phyloP scores from a whole-genome alignment of 1,140 invertebrate genomes.

The Cylas formicarius region DNA sequence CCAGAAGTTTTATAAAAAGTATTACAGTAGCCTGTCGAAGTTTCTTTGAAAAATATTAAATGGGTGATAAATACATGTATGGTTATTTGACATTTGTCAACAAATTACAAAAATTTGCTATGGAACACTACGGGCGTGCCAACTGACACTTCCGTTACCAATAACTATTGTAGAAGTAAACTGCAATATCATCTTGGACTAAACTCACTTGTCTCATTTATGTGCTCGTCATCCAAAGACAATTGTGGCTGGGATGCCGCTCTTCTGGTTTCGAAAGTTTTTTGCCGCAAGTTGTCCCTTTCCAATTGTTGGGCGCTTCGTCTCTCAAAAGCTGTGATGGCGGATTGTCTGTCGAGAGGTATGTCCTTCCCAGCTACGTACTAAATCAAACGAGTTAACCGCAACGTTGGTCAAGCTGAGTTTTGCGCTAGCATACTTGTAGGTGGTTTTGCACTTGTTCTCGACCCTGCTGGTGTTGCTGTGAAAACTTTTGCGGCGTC shows the following conservation, averaged over 20 bases:
- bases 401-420: background rate
- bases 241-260: conserved; percentile 61
- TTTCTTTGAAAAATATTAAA: no score
- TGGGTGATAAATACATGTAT: no score
- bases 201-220: conserved; percentile 18
- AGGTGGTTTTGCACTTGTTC: conserved; percentile 6
- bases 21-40: no score
- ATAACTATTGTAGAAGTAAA: no score
- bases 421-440: background rate
- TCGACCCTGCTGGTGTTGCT: conserved; percentile 17
- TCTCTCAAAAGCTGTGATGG: conserved; percentile 19
- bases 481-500: conserved; percentile 9
- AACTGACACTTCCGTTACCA: no score
- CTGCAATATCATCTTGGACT: background rate
- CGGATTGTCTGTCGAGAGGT: conserved; percentile 6
- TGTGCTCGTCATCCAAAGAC: conserved; percentile 50
- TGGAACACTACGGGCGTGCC: no score
- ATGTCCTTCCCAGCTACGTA: conserved; percentile 15
- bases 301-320: conserved; percentile 53
- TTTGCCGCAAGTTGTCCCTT: conserved; percentile 47
- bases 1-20: no score
- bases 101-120: no score
- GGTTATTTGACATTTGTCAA: no score
- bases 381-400: background rate
- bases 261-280: conserved; percentile 48